Conservation (phyloP, 2,888 invertebrate species). For the Lasioglossum pauxillum region DNA sequence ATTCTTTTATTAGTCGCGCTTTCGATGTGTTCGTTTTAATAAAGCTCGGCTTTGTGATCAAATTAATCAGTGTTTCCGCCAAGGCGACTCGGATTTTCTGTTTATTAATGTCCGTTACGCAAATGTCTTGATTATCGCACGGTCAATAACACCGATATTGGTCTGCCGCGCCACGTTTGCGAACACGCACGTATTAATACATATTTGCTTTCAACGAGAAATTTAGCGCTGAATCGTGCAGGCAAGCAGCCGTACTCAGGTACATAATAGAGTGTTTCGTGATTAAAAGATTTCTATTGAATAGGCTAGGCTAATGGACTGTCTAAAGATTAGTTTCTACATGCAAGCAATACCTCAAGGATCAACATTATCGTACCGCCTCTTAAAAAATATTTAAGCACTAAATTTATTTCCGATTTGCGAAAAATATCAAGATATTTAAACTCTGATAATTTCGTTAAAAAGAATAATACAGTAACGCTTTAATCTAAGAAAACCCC, state of each 20-base stretch:
- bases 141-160: conserved; percentile 60
- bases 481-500: too few relatives aligned
- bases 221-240: conserved; percentile 33
- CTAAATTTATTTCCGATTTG: too few relatives aligned
- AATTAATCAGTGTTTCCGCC: conserved; percentile 50
- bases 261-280: background rate
- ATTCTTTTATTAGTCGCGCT: conserved; percentile 22
- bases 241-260: background rate
- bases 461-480: too few relatives aligned
- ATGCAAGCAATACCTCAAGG: background rate
- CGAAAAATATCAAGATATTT: background rate
- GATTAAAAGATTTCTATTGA: background rate
- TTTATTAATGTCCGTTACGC: conserved; percentile 59
- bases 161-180: conserved; percentile 33
- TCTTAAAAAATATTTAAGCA: too few relatives aligned
- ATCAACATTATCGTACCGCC: background rate
- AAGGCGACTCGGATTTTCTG: conserved; percentile 15
- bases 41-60: conserved; percentile 32
- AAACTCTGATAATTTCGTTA: background rate
- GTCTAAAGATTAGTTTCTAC: background rate
- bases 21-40: conserved; percentile 28
- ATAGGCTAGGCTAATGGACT: background rate
- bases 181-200: conserved; percentile 32
- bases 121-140: conserved; percentile 59
- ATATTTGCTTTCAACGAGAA: conserved; percentile 38